Percentiles rank a stretch among this genome's conserved stretches.
phyloP scores from a whole-genome alignment of 1,140 invertebrate genomes.

The Atta texana region DNA sequence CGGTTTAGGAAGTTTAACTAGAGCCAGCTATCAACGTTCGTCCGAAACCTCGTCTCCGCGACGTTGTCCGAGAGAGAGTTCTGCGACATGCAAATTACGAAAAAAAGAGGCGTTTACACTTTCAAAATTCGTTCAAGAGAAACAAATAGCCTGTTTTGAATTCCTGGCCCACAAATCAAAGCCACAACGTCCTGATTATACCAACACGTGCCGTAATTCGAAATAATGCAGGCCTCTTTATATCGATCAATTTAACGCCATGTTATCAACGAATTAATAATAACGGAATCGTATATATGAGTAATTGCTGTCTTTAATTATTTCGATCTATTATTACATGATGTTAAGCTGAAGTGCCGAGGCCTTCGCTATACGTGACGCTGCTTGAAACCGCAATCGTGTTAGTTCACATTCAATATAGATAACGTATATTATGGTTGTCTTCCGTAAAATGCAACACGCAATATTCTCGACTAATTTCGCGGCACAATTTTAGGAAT shows the following conservation, averaged over 20 bases:
- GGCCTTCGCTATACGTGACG: slow-evolving; percentile 22
- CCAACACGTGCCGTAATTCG: not conserved
- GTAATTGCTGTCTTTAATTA: slow-evolving; percentile 33
- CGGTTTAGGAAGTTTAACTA: slow-evolving; percentile 76
- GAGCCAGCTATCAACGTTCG: slow-evolving; percentile 75
- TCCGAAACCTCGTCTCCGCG: slow-evolving; percentile 67
- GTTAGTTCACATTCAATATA: slow-evolving; percentile 35
- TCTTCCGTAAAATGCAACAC: slow-evolving; percentile 27
- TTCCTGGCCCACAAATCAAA: not conserved
- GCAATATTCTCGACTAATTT: slow-evolving; percentile 19
- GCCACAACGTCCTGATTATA: not conserved
- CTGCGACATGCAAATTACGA: not conserved
- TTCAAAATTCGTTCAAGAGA: not conserved
- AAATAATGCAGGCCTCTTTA: not conserved
- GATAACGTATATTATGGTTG: slow-evolving; percentile 22
- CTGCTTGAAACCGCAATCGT: slow-evolving; percentile 30
- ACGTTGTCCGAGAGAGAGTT: slow-evolving; percentile 38
- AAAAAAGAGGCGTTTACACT: not conserved
- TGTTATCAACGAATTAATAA: slow-evolving; percentile 11
- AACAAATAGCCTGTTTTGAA: not conserved
- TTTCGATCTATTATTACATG: slow-evolving; percentile 24
- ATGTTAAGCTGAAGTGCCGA: slow-evolving; percentile 31
- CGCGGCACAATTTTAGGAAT: slow-evolving; percentile 1
- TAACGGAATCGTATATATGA: not conserved
- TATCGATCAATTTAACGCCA: not conserved